Evolutionary conservation across 2,888 invertebrate species (phyloP).

Genomic region (Habroteleia sp.): DNA sequence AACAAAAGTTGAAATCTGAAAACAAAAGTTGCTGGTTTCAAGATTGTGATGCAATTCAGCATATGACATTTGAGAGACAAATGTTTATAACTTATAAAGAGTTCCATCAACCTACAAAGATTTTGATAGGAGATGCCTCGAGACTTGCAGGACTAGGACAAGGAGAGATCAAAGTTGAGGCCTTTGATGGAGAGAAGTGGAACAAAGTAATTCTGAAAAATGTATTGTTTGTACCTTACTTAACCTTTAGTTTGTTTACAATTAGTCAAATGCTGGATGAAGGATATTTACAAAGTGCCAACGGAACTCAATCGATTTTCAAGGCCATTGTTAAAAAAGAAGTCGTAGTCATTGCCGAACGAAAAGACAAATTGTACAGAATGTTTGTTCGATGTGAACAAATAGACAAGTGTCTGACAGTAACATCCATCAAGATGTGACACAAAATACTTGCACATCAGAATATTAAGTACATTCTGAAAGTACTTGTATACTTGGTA

Average conservation of each 20-base stretch:
- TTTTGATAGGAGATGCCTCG: constrained; percentile 63
- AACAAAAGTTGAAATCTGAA: no score
- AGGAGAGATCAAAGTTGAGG: constrained; percentile 62
- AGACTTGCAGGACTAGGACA: constrained; percentile 65
- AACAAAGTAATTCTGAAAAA: constrained; percentile 45
- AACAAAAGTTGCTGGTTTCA: background rate
- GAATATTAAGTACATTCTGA: no score
- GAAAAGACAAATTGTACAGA: background rate
- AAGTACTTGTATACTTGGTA: no score
- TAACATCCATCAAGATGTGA: no score
- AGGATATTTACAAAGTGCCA: background rate
- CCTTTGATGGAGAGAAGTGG: constrained; percentile 61
- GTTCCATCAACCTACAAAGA: background rate
- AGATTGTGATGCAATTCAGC: constrained; percentile 67
- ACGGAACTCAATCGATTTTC: background rate
- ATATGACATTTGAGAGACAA: constrained; percentile 66
- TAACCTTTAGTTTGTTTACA: constrained; percentile 7
- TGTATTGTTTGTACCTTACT: background rate
- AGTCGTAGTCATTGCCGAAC: constrained; percentile 6
- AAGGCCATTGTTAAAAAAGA: background rate
- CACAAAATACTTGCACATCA: no score
- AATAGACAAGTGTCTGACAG: background rate
- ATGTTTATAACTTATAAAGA: constrained; percentile 59
- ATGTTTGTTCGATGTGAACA: background rate
- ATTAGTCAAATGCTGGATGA: background rate